Evolutionary conservation across 2,888 invertebrate genomes (phyloP).

Genomic region (Teinopalpus imperialis): DNA sequence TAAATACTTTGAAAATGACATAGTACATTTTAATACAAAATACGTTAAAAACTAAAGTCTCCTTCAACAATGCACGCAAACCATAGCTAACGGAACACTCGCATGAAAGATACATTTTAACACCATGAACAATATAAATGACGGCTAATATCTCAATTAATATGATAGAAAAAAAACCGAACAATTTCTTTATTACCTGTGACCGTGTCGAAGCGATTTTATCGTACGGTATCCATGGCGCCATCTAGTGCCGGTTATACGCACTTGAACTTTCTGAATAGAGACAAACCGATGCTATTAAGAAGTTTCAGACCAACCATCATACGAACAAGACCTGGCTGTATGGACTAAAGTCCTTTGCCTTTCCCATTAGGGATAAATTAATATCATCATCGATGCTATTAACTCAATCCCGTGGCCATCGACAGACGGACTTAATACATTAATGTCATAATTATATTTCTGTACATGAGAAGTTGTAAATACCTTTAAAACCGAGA

Average conservation of each 20-base stretch:
- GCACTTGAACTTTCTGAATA: conserved; percentile 30
- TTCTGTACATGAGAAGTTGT: conserved; percentile 10
- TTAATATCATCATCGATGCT: too few species aligned
- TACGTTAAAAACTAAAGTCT: neutral
- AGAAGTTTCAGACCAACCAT: too few species aligned
- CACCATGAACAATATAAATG: conserved; percentile 25
- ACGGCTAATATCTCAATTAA: conserved; percentile 39
- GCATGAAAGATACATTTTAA: conserved; percentile 30
- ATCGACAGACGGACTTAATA: conserved; percentile 13
- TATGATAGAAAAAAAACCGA: conserved; percentile 40
- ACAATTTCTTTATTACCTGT: conserved; percentile 54
- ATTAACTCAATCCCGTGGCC: conserved; percentile 18
- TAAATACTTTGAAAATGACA: neutral
- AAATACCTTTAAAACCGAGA: conserved; percentile 10
- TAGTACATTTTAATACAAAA: neutral
- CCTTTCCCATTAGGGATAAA: too few species aligned
- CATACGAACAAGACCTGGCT: too few species aligned
- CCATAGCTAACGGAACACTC: conserved; percentile 35
- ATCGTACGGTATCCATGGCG: conserved; percentile 50
- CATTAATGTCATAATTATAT: conserved; percentile 25
- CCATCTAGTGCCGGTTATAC: conserved; percentile 51
- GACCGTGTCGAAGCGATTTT: conserved; percentile 49
- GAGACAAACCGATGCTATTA: conserved; percentile 20
- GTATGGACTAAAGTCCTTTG: too few species aligned
- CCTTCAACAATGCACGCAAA: conserved; percentile 30